A percentile compares a stretch with the other conserved stretches of the same genome.
Conservation (phyloP, 2,113 vertebrate genomes). For the Neolamprologus longior region DNA sequence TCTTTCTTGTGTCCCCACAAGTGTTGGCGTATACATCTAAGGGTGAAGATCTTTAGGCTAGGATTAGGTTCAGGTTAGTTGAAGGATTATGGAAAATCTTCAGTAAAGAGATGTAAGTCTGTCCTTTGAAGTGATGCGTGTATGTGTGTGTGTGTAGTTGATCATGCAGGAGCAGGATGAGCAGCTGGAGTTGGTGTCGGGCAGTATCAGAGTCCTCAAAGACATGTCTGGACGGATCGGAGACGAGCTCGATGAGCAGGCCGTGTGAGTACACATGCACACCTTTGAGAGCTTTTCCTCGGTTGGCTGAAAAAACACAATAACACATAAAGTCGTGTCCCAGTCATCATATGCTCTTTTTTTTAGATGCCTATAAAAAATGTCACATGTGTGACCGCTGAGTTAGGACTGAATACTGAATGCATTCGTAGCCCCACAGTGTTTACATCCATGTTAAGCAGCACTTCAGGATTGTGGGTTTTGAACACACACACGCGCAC, state of each 20-base stretch:
- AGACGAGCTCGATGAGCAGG: constrained; percentile 79
- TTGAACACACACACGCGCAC: not conserved
- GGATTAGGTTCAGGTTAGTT: not conserved
- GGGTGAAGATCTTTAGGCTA: not conserved
- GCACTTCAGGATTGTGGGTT: not conserved
- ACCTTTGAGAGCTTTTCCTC: not conserved
- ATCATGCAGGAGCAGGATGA: constrained; percentile 79
- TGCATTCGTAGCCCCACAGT: not conserved
- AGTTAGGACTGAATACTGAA: not conserved
- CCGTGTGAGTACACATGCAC: constrained; percentile 61
- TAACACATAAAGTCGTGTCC: not conserved
- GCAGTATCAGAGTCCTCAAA: constrained; percentile 78
- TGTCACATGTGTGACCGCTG: not conserved
- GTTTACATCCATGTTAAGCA: not conserved
- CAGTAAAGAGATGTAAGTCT: not conserved
- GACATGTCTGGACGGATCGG: constrained; percentile 76
- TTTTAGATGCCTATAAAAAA: not conserved
- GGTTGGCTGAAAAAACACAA: not conserved
- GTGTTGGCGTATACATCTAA: not conserved
- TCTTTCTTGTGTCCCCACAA: not conserved
- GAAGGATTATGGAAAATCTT: not conserved
- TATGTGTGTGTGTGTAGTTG: constrained; percentile 56
- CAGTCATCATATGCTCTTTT: not conserved
- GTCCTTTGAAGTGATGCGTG: not conserved
- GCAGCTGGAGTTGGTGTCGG: constrained; percentile 77